Evolutionary conservation across 1,140 invertebrate species (phyloP), one percentile per base, ranked within the genome.

Genomic region (Microplitis mediator): DNA sequence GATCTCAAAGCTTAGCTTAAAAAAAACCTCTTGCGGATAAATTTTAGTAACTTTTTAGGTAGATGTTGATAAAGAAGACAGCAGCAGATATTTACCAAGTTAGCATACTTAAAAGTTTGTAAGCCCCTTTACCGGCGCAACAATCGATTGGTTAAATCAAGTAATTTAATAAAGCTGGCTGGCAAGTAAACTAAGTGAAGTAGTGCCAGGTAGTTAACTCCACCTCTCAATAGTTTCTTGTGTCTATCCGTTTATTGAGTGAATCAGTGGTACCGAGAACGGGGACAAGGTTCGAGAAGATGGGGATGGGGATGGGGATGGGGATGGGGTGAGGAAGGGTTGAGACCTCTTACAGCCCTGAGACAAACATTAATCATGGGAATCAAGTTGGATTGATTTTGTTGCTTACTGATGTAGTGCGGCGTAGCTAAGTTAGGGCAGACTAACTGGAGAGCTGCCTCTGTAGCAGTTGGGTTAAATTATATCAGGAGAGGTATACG

Each of bases 351-450:
- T 58, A 13, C n/a, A 4, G 32, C 4, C 13, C 9, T 4, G 62
- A 64, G 39, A 67, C 64, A 61, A 72, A 65, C 65, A 72, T 67
- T 72, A 72, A 72, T 66, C 71, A 67, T 65, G 36, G 51, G 62
- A 64, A 67, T 67, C 64, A 72, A 66, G 64, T 66, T 72, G 64
- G 64, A 72, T 72, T 72, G 71, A 72, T 72, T 72, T 61, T 72
- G 71, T 72, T 72, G 71, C 60, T 67, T 45, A 45, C 39, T 45
- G 39, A 11, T 8, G 39, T 45, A 45, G 5, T 11, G 11, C 5
- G 39, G 39, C 5, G 39, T 45, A 45, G 39, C 11, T 45, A 3
- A 45, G 39, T 45, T 45, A 45, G 11, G 64, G 64, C 61, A 61
- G 64, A 72, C 60, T 72, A 67, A 67, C 61, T 50, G 54, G 45